Percentiles rank a stretch among this genome's conserved stretches.
phyloP scores from a whole-genome alignment of 1,140 invertebrate genomes.

The Andrena cerasifolii region DNA sequence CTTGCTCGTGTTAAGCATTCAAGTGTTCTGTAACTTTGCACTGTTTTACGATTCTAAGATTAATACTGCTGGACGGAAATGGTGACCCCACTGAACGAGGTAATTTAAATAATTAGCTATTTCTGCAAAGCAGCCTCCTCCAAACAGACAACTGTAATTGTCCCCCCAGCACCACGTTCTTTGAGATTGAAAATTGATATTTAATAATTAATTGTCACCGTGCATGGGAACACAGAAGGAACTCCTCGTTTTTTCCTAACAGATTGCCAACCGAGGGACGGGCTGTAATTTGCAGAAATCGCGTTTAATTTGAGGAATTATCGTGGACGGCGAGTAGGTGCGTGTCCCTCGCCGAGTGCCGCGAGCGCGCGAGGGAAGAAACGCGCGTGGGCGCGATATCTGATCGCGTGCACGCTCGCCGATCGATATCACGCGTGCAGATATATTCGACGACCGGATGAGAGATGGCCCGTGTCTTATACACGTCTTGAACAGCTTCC shows the following conservation, averaged over 20 bases:
- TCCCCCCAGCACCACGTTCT: neutral
- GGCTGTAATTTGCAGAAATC: slow-evolving; percentile 4
- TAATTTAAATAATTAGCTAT: too few relatives aligned
- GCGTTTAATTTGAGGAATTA: neutral
- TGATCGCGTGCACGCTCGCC: slow-evolving; percentile 42
- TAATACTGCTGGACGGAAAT: too few relatives aligned
- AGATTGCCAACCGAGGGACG: too few relatives aligned
- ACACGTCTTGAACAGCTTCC: slow-evolving; percentile 33
- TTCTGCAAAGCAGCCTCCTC: too few relatives aligned
- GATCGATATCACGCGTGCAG: slow-evolving; percentile 42
- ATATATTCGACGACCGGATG: slow-evolving; percentile 51
- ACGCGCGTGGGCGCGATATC: slow-evolving; percentile 39
- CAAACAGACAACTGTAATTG: neutral
- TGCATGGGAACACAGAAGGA: too few relatives aligned
- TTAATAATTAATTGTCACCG: slow-evolving; percentile 8
- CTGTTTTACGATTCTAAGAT: neutral
- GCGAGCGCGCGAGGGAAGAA: neutral
- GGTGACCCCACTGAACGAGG: too few relatives aligned
- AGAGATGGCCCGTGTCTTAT: slow-evolving; percentile 48
- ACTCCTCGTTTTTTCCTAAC: neutral
- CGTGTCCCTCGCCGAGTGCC: slow-evolving; percentile 9
- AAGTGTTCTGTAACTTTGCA: too few relatives aligned
- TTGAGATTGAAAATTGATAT: neutral
- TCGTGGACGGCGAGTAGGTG: neutral
- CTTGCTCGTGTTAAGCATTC: too few relatives aligned